Base-by-base conservation (phyloP, 2,797 vertebrate genomes). In the Falco columbarius region DNA sequence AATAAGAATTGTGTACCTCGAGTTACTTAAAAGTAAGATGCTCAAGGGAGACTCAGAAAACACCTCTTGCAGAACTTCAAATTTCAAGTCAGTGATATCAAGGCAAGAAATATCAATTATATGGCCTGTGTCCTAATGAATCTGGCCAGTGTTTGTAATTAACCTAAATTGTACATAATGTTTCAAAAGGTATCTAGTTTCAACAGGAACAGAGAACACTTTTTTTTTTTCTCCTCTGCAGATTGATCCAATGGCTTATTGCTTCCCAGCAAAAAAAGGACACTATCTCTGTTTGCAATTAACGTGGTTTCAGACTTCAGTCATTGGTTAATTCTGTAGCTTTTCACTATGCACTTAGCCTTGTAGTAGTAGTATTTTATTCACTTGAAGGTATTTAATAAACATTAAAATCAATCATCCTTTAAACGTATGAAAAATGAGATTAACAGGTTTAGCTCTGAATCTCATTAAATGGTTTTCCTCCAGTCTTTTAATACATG, bases 391-490 rank as follows among this genome's bases (percentile, higher is more conserved):
- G 4, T 76, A 86, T 58, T 93, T 82, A 90, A 66, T 61, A 83
- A 80, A 83, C 23, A 29, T 74, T 59, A 67, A 84, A 87, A 51
- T 72, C n/a, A 73, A 83, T 62, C 26, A 73, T 81, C 42, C 68
- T 90, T 96, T 67, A 83, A 72, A 92, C 15, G 32, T 86, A 30
- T 0, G 2, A 38, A 88, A 94, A 93, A 79, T 34, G 11, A 87
- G 79, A 87, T 94, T 91, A 81, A 38, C 49, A 38, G 14, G 27
- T 90, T 94, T 87, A 94, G 90, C 26, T 73, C 42, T 54, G 73
- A 82, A 85, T 95, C 79, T 85, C 58, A 56, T 90, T 85, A 75
- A 38, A 55, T 32, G 20, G 14, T 73, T 90, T 95, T 85, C 11
- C 36, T 85, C 29, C 77, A 55, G 72, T 52, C 47, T 86, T 36